Base-by-base conservation (phyloP, 2,888 invertebrate species). In the Hyposoter didymator region DNA sequence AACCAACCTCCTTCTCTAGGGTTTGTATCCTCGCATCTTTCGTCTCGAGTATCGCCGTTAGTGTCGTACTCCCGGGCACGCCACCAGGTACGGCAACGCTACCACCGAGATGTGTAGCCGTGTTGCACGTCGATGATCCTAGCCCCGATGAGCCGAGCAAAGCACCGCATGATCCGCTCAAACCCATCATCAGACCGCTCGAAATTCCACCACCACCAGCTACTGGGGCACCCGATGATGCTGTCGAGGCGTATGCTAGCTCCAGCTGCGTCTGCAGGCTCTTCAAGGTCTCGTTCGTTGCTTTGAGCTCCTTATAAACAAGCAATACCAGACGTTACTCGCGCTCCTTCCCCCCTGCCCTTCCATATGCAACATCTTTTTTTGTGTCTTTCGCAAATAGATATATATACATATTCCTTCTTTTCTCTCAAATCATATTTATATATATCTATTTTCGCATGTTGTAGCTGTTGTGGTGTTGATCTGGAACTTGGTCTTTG, bases 21-120 rank as follows among this genome's bases (percentile, higher is more conserved):
- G 97, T 97, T 93, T 97, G 96, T 94, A 98, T 97, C 94, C 97
- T 96, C 92, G 97, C 97, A 95, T 98, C 98, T 96, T 98, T 97
- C 91, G 97, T 97, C 95, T 97, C 97, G 95, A 97, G 95, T 94
- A 97, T 96, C 91, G 97, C 97, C 90, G 96, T 96, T 94, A 97
- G 95, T 90, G 97, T 97, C 94, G 96, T 96, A 94, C 95, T 95
- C 93, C 95, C 94, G 93, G 95, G 95, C 93, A 95, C 94, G 59
- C 89, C 89, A 84, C 93, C 93, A 55, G 94, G 94, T 78, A 93
- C 93, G 59, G 93, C 94, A 62, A 93, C 93, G 88, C 93, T 93
- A 79, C 93, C 93, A 62, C 94, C 94, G 39, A 91, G 90, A 78
- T 92, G 89, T 64, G 92, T 93, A 80, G 88, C 88, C 64, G 89